Percentiles rank a stretch among this genome's conserved stretches.
phyloP scores from a whole-genome alignment of 2,797 vertebrate species.

The Psittacula derbiana region DNA sequence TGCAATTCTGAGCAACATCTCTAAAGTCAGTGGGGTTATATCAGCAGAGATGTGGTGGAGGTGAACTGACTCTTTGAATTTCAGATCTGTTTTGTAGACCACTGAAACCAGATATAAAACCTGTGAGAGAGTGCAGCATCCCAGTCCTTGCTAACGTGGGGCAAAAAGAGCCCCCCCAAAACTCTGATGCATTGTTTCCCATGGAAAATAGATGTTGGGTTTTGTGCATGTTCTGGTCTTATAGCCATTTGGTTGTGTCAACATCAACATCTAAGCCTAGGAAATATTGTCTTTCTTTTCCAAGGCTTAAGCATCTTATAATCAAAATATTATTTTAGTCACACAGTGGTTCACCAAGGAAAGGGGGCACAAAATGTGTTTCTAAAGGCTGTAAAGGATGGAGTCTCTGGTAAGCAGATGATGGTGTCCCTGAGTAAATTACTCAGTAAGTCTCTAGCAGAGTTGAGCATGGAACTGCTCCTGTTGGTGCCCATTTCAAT shows the following conservation, averaged over 20 bases:
- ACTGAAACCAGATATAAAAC: background rate
- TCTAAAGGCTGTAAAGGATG: background rate
- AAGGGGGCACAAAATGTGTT: background rate
- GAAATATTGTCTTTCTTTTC: background rate
- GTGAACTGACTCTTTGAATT: background rate
- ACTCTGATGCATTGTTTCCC: background rate
- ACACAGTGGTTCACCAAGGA: background rate
- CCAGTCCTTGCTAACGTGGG: background rate
- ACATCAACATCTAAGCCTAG: background rate
- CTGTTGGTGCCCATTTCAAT: background rate
- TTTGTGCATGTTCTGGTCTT: background rate
- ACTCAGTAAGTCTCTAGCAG: background rate
- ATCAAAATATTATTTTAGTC: background rate
- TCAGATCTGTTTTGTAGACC: background rate
- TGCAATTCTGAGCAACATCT: background rate
- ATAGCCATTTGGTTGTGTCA: background rate
- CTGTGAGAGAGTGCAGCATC: background rate
- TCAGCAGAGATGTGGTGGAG: background rate
- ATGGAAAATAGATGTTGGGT: rapidly evolving
- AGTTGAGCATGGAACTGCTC: background rate
- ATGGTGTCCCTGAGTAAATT: background rate
- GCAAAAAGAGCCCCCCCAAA: background rate
- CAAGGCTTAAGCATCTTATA: background rate
- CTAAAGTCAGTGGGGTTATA: rapidly evolving
- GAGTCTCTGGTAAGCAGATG: background rate